Percentiles rank a stretch among this genome's conserved stretches.
Conservation (phyloP, 2,797 vertebrate genomes). For the Okamejei kenojei region DNA sequence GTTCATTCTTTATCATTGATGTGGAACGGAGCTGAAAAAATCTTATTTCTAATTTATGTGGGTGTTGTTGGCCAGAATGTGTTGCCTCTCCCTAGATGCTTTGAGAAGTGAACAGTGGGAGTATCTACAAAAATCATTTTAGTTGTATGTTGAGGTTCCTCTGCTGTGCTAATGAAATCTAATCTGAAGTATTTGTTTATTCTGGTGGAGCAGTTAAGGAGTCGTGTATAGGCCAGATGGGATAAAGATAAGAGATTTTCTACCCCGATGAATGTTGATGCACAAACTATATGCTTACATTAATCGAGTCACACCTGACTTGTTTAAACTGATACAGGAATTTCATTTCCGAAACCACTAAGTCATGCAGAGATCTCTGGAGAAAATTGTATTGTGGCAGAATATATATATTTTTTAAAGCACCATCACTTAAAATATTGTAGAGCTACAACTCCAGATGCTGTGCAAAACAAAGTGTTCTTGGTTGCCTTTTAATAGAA, state of each 20-base stretch:
- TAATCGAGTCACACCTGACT: not conserved
- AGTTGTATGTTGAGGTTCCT: not conserved
- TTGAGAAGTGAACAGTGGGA: not conserved
- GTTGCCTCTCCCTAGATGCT: not conserved
- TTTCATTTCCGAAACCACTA: not conserved
- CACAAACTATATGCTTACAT: not conserved
- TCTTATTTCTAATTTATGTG: not conserved
- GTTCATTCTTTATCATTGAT: not conserved
- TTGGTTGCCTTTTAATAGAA: not conserved
- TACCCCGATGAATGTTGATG: not conserved
- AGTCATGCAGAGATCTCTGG: not conserved
- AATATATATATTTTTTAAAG: not conserved
- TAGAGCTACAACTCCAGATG: not conserved
- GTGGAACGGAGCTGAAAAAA: not conserved
- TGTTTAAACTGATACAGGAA: not conserved
- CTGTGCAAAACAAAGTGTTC: not conserved
- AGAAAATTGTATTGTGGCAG: not conserved
- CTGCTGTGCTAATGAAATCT: too few species aligned
- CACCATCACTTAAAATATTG: not conserved
- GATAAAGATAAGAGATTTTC: not conserved
- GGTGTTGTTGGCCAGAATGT: not conserved
- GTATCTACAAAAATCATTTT: not conserved
- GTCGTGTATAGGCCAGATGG: not conserved
- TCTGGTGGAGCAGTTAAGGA: not conserved
- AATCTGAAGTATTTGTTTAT: not conserved